phyloP scores from a whole-genome alignment of 2,113 vertebrate species.

The Hippocampus comes region DNA sequence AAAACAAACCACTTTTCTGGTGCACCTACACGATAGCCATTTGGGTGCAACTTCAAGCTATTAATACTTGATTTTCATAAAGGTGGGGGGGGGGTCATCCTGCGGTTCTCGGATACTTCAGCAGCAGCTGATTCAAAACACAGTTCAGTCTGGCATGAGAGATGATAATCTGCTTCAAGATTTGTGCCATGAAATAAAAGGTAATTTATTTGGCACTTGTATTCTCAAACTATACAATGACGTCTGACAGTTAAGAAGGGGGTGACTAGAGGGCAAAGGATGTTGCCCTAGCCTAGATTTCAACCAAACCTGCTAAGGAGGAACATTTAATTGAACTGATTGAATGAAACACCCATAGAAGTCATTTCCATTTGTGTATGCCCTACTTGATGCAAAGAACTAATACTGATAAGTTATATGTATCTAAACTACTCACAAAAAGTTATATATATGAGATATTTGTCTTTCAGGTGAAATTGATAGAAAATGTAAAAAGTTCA shows the following conservation, averaged over 20 bases:
- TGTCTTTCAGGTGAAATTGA: no score
- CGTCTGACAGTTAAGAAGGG: conserved; percentile 32
- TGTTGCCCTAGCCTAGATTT: background rate
- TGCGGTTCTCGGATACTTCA: conserved; percentile 68
- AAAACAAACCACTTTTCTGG: conserved; percentile 61
- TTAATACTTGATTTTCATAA: conserved; percentile 77
- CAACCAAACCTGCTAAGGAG: no score
- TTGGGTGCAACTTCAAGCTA: conserved; percentile 76
- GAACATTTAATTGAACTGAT: background rate
- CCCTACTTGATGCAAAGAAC: background rate
- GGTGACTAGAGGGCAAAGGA: conserved; percentile 17
- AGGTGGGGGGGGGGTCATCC: conserved; percentile 62
- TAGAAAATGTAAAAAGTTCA: no score
- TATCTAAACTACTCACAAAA: no score
- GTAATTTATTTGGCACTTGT: conserved; percentile 46
- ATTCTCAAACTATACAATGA: conserved; percentile 31
- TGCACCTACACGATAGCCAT: conserved; percentile 60
- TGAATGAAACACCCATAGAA: background rate
- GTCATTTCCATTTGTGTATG: background rate
- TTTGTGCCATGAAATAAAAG: conserved; percentile 50
- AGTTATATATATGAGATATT: no score
- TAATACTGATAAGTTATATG: background rate
- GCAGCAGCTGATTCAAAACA: conserved; percentile 61
- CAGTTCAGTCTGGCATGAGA: conserved; percentile 53
- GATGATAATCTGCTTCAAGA: conserved; percentile 52